Conservation (phyloP, 2,888 invertebrate species). For the Eremobia ochroleuca region DNA sequence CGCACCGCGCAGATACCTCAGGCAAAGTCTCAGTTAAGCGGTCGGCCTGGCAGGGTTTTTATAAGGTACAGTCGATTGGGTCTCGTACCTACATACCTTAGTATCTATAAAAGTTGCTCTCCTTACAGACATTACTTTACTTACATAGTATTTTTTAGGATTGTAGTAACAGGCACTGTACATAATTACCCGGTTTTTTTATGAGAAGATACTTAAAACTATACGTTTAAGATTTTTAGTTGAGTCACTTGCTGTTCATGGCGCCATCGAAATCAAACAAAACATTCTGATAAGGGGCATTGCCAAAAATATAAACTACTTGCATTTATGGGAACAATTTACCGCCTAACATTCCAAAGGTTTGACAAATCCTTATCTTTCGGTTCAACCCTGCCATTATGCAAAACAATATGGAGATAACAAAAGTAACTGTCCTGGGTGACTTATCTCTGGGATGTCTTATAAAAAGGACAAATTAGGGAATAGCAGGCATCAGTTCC, state of each 20-base stretch:
- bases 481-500: constrained; percentile 71
- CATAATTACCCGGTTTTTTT: background rate
- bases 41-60: background rate
- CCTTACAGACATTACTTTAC: background rate
- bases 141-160: background rate
- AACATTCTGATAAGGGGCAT: constrained; percentile 15
- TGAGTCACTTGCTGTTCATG: constrained; percentile 8
- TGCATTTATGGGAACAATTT: constrained; percentile 18
- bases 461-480: constrained; percentile 79
- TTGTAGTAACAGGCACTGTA: background rate
- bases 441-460: constrained; percentile 59
- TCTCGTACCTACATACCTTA: background rate
- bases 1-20: too few relatives aligned
- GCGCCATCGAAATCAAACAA: constrained; percentile 23
- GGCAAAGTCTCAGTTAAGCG: too few relatives aligned
- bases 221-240: background rate
- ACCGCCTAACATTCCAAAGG: constrained; percentile 76
- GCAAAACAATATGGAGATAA: constrained; percentile 79
- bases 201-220: background rate
- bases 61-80: background rate
- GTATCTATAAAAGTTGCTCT: background rate
- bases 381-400: constrained; percentile 69
- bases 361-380: constrained; percentile 81
- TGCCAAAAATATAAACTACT: constrained; percentile 38
- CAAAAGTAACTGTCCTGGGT: constrained; percentile 72